phyloP scores from a whole-genome alignment of 2,113 vertebrate genomes.

The Ptilorrhoa leucosticta region DNA sequence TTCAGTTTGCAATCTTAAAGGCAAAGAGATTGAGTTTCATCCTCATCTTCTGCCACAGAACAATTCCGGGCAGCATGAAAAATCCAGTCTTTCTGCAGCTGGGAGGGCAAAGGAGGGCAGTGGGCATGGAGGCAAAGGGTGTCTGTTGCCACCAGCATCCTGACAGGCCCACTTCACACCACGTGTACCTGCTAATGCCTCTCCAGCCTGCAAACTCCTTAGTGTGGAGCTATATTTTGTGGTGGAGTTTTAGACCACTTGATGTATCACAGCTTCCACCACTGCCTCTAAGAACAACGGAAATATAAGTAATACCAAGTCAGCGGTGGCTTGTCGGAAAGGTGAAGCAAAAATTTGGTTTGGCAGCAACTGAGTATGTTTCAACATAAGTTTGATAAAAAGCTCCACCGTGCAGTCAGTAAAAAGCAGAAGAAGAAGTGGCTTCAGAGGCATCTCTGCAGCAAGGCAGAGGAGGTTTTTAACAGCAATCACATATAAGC shows the following conservation, averaged over 20 bases:
- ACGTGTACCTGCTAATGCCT: neutral
- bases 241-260: neutral
- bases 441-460: neutral
- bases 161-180: neutral
- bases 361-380: neutral
- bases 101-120: neutral
- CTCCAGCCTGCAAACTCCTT: neutral
- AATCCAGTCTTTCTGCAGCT: neutral
- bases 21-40: neutral
- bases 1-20: neutral
- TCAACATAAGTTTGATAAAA: neutral
- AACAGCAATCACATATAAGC: neutral
- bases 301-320: neutral
- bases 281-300: neutral
- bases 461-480: neutral
- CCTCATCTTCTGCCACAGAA: neutral
- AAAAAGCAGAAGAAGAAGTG: neutral
- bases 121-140: neutral
- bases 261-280: neutral
- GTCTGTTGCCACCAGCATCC: neutral
- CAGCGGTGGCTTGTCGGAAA: neutral
- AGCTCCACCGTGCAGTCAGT: neutral
- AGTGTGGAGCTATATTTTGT: neutral
- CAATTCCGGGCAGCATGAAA: neutral
- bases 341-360: neutral